Conservation (phyloP, 35 echinoderm and acorn worm genomes). For the Eucidaris tribuloides region DNA sequence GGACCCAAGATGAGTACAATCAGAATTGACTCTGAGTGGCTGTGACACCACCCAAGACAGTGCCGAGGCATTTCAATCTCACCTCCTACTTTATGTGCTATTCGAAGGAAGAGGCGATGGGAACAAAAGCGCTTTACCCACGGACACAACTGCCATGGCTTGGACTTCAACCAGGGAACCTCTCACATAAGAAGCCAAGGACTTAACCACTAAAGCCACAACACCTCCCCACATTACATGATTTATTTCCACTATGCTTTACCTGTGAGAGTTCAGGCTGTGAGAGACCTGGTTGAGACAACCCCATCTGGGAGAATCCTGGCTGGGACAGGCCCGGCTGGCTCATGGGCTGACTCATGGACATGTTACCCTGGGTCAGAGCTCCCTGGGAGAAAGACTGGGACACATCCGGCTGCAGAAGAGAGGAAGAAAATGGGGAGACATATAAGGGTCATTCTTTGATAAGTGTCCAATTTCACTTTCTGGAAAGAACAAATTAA, state of each 20-base stretch:
- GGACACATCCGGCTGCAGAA: constrained; percentile 51
- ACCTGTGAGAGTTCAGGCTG: constrained; percentile 96
- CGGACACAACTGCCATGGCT: too few relatives aligned
- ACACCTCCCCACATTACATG: too few relatives aligned
- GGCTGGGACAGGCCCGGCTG: constrained; percentile 95
- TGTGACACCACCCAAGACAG: too few relatives aligned
- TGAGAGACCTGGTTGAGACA: constrained; percentile 90
- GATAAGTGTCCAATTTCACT: not conserved
- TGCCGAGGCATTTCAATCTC: too few relatives aligned
- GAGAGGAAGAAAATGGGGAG: not conserved
- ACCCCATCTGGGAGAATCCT: constrained; percentile 88
- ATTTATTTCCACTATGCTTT: not conserved
- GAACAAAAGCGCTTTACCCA: not conserved
- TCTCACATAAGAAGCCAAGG: not conserved
- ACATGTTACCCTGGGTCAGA: constrained; percentile 88
- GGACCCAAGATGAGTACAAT: too few relatives aligned
- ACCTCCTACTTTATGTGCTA: too few relatives aligned
- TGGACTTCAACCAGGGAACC: not conserved
- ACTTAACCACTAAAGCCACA: too few relatives aligned
- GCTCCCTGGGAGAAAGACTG: constrained; percentile 88
- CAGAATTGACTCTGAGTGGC: too few relatives aligned
- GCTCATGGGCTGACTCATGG: constrained; percentile 94
- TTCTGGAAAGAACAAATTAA: not conserved
- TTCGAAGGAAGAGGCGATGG: not conserved
- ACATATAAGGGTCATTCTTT: constrained; percentile 24